These are phyloP conservation scores for Leptinotarsa undecemlineata DNA, from an alignment of 1,140 invertebrate species.

Conservation along the genomic window DNA sequence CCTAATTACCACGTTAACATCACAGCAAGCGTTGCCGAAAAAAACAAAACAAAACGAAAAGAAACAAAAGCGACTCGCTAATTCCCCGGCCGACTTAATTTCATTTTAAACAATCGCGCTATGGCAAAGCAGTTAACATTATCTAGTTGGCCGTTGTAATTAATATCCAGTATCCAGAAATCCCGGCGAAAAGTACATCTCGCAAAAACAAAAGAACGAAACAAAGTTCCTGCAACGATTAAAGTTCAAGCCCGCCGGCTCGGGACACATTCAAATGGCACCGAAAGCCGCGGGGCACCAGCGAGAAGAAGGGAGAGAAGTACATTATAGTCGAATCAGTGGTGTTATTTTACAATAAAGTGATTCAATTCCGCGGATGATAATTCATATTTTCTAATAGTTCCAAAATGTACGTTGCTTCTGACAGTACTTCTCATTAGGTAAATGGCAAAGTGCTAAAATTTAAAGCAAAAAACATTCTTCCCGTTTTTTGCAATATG, in stretches of 20 bases:
- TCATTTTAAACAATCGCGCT: conserved; percentile 34
- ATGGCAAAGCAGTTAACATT: conserved; percentile 31
- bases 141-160: conserved; percentile 30
- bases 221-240: conserved; percentile 11
- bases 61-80: conserved; percentile 19
- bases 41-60: conserved; percentile 3
- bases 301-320: neutral
- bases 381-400: no score
- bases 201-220: conserved; percentile 15
- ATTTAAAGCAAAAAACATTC: no score
- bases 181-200: conserved; percentile 19
- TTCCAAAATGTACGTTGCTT: no score
- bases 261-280: conserved; percentile 20
- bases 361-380: no score
- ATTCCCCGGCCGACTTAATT: conserved; percentile 24
- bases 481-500: no score
- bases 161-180: conserved; percentile 26
- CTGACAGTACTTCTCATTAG: no score
- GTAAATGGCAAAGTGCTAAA: no score
- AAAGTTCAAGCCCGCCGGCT: conserved; percentile 7
- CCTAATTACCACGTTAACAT: conserved; percentile 22
- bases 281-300: neutral
- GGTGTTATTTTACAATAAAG: no score
- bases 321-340: no score
- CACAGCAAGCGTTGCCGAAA: neutral